Evolutionary conservation across 2,113 vertebrate species (phyloP).

Genomic region (Callaeas wilsoni): DNA sequence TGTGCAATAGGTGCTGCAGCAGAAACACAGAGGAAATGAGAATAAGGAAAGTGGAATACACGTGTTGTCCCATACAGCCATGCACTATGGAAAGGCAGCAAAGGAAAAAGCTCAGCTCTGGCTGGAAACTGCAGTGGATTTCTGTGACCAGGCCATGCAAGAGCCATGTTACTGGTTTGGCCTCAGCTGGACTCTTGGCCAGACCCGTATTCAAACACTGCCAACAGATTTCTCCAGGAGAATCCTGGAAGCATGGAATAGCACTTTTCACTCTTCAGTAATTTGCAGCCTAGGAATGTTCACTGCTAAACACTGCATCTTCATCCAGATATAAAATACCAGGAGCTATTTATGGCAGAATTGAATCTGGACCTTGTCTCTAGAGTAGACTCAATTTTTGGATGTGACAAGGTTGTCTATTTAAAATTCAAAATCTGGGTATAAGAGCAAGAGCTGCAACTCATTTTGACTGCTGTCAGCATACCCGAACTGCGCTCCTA

Average conservation of each 20-base stretch:
- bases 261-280: not conserved
- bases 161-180: rapidly evolving
- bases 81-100: not conserved
- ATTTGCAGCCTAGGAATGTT: not conserved
- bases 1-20: not conserved
- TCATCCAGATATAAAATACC: not conserved
- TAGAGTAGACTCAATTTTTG: not conserved
- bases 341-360: not conserved
- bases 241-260: not conserved
- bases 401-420: not conserved
- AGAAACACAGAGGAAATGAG: not conserved
- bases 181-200: not conserved
- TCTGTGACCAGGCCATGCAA: not conserved
- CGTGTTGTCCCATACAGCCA: not conserved
- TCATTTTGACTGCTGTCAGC: not conserved
- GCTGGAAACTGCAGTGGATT: not conserved
- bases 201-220: not conserved
- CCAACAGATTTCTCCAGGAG: not conserved
- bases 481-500: not conserved
- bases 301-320: not conserved
- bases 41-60: not conserved
- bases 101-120: not conserved
- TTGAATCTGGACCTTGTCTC: not conserved
- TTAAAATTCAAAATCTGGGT: not conserved
- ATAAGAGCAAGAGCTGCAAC: not conserved